phyloP scores from a whole-genome alignment of 2,797 vertebrate genomes.

The Sebastolobus alascanus region DNA sequence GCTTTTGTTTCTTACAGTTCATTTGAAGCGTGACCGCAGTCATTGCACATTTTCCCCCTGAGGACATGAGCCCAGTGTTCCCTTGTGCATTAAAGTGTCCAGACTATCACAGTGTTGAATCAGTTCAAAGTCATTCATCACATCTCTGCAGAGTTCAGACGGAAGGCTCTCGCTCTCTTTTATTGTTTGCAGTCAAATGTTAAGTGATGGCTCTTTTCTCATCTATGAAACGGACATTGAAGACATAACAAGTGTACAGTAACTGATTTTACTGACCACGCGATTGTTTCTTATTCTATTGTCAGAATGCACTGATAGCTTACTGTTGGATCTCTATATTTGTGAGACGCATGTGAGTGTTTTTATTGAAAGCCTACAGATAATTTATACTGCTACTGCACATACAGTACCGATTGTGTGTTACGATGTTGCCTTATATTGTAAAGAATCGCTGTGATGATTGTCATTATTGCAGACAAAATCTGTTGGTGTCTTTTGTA shows the following conservation, averaged over 20 bases:
- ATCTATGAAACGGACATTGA: conserved; percentile 39
- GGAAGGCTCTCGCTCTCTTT: conserved; percentile 23
- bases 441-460: conserved; percentile 60
- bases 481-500: conserved; percentile 60
- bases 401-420: conserved; percentile 56
- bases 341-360: conserved; percentile 59
- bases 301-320: conserved; percentile 60
- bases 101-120: conserved; percentile 53
- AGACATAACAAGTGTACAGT: conserved; percentile 48
- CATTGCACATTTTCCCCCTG: conserved; percentile 16
- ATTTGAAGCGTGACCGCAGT: conserved; percentile 57
- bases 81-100: conserved; percentile 57
- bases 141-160: conserved; percentile 41
- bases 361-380: conserved; percentile 57
- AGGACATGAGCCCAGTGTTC: conserved; percentile 45
- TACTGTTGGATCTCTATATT: conserved; percentile 61
- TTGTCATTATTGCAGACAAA: conserved; percentile 59
- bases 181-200: conserved; percentile 44
- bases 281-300: conserved; percentile 60
- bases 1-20: conserved; percentile 62
- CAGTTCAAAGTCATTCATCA: conserved; percentile 39
- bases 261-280: conserved; percentile 45
- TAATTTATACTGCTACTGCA: conserved; percentile 68
- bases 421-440: conserved; percentile 67
- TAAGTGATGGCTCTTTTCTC: conserved; percentile 24